phyloP scores from a whole-genome alignment of 1,140 invertebrate genomes.

The Trachymyrmex septentrionalis region DNA sequence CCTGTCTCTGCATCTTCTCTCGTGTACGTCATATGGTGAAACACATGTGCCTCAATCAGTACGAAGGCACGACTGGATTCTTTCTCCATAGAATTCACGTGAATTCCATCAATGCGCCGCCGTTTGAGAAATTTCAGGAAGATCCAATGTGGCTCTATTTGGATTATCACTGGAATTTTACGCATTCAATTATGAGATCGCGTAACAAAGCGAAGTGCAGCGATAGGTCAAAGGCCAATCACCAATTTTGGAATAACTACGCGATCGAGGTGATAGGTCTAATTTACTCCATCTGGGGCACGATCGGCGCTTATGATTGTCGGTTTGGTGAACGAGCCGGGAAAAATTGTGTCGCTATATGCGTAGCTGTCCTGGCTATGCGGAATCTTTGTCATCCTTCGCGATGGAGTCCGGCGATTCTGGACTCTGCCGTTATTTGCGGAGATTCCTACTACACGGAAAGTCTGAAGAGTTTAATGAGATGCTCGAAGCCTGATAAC shows the following conservation, averaged over 20 bases:
- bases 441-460: slow-evolving; percentile 82
- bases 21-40: slow-evolving; percentile 79
- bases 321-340: slow-evolving; percentile 78
- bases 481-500: slow-evolving; percentile 71
- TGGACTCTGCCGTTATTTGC: slow-evolving; percentile 82
- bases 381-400: slow-evolving; percentile 81
- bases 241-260: slow-evolving; percentile 81
- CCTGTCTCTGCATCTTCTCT: slow-evolving; percentile 80
- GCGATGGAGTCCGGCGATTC: slow-evolving; percentile 80
- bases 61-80: slow-evolving; percentile 80
- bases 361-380: slow-evolving; percentile 77
- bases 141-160: slow-evolving; percentile 85
- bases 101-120: slow-evolving; percentile 79
- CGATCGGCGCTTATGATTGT: slow-evolving; percentile 79
- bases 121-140: slow-evolving; percentile 76
- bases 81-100: slow-evolving; percentile 83
- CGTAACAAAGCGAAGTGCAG: slow-evolving; percentile 62
- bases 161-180: slow-evolving; percentile 84
- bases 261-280: slow-evolving; percentile 79
- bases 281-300: slow-evolving; percentile 84
- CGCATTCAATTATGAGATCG: slow-evolving; percentile 61
- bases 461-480: slow-evolving; percentile 73
- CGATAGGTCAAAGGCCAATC: slow-evolving; percentile 1
- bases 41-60: slow-evolving; percentile 79
- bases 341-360: slow-evolving; percentile 82